Evolutionary conservation across 2,888 invertebrate genomes (phyloP).

Genomic region (Drosophila kuntzei): DNA sequence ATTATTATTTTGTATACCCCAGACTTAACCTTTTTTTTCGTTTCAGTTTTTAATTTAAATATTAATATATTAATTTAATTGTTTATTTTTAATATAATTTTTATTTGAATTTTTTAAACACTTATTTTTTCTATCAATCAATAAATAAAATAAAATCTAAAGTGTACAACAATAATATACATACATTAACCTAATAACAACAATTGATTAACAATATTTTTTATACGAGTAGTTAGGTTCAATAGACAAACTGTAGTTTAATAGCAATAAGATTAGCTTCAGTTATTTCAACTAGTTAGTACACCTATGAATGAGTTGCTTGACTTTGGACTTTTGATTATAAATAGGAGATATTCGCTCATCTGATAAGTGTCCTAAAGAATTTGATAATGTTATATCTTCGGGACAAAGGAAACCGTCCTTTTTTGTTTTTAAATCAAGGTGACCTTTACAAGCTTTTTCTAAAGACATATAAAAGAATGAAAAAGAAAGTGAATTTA

Average conservation of each 20-base stretch:
- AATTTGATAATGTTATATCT: conserved; percentile 1
- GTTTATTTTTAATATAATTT: no score
- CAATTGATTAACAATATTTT: background rate
- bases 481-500: conserved; percentile 38
- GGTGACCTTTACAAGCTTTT: conserved; percentile 20
- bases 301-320: background rate
- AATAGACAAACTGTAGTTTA: background rate
- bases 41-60: no score
- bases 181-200: background rate
- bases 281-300: no score
- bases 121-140: no score
- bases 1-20: no score
- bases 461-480: conserved; percentile 11
- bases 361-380: conserved; percentile 1
- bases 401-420: background rate
- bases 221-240: background rate
- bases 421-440: background rate
- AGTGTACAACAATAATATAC: background rate
- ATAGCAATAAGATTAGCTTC: no score
- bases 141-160: no score
- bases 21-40: no score
- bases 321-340: conserved; percentile 7
- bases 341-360: background rate
- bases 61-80: no score
- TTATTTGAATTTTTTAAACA: no score